These are phyloP conservation scores for Morinoia aosen DNA, from an alignment of 2,888 invertebrate species.

Conservation along the genomic window DNA sequence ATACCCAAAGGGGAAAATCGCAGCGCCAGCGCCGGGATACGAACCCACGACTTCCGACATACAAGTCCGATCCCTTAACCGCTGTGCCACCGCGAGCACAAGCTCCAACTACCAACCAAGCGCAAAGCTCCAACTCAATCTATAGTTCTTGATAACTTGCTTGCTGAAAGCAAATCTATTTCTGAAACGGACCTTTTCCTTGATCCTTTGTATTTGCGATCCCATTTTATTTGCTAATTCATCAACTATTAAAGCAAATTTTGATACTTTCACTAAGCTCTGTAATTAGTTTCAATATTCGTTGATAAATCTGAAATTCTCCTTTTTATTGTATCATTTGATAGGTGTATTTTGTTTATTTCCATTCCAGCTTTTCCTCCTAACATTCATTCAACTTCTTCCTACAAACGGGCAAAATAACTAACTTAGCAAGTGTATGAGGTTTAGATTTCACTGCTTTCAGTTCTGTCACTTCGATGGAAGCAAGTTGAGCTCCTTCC, in stretches of 20 bases:
- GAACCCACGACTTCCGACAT: no score
- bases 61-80: no score
- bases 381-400: conserved; percentile 17
- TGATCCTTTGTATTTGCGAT: no score
- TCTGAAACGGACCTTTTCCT: no score
- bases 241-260: conserved; percentile 51
- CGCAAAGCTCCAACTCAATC: no score
- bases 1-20: no score
- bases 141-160: no score
- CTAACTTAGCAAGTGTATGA: background rate
- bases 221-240: no score
- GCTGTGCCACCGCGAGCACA: no score
- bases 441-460: background rate
- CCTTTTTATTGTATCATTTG: conserved; percentile 32
- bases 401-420: conserved; percentile 32
- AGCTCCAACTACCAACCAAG: no score
- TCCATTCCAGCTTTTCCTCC: conserved; percentile 50
- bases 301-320: conserved; percentile 8
- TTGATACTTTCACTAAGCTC: background rate
- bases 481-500: conserved; percentile 54
- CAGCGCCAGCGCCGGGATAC: no score
- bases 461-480: conserved; percentile 5
- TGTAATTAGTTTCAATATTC: conserved; percentile 50
- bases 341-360: conserved; percentile 51
- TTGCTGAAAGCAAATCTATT: no score